A percentile compares a stretch with the other conserved stretches of the same genome.
Conservation (phyloP, 2,888 invertebrate species). For the Amphipyra berbera region DNA sequence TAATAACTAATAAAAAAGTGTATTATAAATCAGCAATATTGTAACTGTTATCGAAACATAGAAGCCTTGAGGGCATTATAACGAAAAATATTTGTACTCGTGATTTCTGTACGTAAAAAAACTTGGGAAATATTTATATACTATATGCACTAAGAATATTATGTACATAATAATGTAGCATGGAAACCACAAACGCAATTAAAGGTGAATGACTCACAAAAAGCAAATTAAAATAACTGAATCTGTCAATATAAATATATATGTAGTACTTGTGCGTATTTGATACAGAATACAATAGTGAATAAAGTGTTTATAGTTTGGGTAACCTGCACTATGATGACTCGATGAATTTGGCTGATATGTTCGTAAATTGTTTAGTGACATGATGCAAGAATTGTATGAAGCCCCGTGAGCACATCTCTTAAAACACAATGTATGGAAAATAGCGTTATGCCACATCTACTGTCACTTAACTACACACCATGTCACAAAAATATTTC, state of each 20-base stretch:
- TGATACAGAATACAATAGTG: constrained; percentile 62
- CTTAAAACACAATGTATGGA: constrained; percentile 75
- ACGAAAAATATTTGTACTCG: constrained; percentile 59
- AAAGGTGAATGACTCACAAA: constrained; percentile 74
- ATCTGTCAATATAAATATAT: constrained; percentile 60
- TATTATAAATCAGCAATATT: constrained; percentile 35
- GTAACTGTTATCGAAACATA: constrained; percentile 48
- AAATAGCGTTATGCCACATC: constrained; percentile 77
- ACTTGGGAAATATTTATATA: constrained; percentile 57
- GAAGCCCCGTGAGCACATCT: constrained; percentile 76
- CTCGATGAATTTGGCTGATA: constrained; percentile 78
- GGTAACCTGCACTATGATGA: constrained; percentile 68
- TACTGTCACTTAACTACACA: constrained; percentile 77
- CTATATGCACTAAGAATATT: constrained; percentile 56
- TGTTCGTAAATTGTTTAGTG: constrained; percentile 76
- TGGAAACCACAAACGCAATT: constrained; percentile 63
- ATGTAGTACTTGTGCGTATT: constrained; percentile 76
- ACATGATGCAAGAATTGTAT: constrained; percentile 85
- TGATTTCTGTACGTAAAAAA: constrained; percentile 54
- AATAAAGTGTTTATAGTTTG: constrained; percentile 58
- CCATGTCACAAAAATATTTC: constrained; percentile 88
- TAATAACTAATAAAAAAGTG: constrained; percentile 19
- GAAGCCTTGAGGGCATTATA: constrained; percentile 51
- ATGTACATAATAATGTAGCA: constrained; percentile 57
- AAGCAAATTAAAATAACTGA: constrained; percentile 55